phyloP scores from a whole-genome alignment of 2,888 invertebrate genomes.

The Nesidiocoris tenuis region DNA sequence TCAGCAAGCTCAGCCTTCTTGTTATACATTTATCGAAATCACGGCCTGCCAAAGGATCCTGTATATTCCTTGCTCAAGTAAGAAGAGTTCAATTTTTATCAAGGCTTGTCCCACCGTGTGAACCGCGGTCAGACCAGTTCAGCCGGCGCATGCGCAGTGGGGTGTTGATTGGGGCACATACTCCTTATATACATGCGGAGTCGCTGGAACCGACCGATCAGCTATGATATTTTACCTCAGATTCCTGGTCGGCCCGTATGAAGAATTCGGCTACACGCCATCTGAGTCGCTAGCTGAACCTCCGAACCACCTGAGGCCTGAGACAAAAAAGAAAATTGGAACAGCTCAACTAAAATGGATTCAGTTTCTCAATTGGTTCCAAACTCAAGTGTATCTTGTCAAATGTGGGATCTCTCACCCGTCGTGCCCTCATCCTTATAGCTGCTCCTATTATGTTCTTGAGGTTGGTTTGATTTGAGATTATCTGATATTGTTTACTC shows the following conservation, averaged over 20 bases:
- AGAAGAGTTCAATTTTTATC: too few relatives aligned
- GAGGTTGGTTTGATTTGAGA: constrained; percentile 55
- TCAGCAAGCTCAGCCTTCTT: constrained; percentile 63
- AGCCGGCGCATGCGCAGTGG: too few relatives aligned
- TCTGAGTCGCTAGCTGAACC: constrained; percentile 3
- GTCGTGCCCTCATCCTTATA: constrained; percentile 64
- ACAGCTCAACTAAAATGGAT: constrained; percentile 5
- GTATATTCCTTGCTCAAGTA: constrained; percentile 65
- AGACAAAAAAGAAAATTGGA: constrained; percentile 1
- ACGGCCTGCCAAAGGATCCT: constrained; percentile 59
- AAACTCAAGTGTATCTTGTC: constrained; percentile 18
- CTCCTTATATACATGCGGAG: too few relatives aligned
- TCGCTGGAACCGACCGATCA: too few relatives aligned
- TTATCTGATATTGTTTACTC: too few relatives aligned
- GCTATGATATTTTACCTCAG: constrained; percentile 53
- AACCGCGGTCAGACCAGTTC: too few relatives aligned
- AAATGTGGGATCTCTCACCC: constrained; percentile 44
- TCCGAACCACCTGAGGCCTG: neutral
- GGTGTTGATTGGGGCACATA: too few relatives aligned
- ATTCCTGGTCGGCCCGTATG: constrained; percentile 64
- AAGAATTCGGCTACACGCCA: constrained; percentile 55
- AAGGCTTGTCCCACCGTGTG: too few relatives aligned
- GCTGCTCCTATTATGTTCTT: constrained; percentile 63
- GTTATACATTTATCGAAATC: constrained; percentile 62
- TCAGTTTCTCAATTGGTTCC: constrained; percentile 21